phyloP scores from a whole-genome alignment of 2,113 vertebrate species.

The Murina feae region DNA sequence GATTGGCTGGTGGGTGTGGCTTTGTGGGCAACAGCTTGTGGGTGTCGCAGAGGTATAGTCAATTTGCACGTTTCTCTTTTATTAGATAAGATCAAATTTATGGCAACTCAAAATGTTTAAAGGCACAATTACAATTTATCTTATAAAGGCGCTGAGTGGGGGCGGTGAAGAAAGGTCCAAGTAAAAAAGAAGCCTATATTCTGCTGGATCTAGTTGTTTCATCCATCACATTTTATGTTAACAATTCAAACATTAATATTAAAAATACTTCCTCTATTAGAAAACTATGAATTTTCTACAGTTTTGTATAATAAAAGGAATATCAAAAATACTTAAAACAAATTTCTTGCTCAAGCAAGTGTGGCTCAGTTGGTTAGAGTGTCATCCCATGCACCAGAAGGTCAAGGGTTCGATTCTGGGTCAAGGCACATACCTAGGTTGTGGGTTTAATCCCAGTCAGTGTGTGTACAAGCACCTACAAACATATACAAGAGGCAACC shows the following conservation, averaged over 20 bases:
- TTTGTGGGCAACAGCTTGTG: too few relatives aligned
- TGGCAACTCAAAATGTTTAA: neutral
- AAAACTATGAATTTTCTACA: constrained; percentile 26
- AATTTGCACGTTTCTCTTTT: too few relatives aligned
- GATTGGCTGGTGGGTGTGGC: too few relatives aligned
- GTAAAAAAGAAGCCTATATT: neutral
- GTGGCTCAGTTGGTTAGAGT: neutral
- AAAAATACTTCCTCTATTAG: neutral
- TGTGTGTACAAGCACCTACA: neutral
- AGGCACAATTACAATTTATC: neutral
- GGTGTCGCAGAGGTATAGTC: too few relatives aligned
- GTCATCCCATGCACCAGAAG: neutral
- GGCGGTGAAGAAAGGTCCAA: neutral
- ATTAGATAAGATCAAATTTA: constrained; percentile 15
- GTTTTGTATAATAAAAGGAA: neutral
- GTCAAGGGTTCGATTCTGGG: neutral
- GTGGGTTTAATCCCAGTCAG: neutral
- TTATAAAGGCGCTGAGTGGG: neutral
- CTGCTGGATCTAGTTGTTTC: neutral
- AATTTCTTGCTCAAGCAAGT: neutral
- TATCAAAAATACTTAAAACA: constrained; percentile 24
- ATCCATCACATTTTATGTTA: neutral
- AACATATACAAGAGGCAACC: neutral
- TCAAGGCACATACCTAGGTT: neutral
- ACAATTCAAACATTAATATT: constrained; percentile 33